A percentile compares a stretch with the other conserved stretches of the same genome.
phyloP scores from a whole-genome alignment of 1,140 invertebrate species.

The Sogatella furcifera region DNA sequence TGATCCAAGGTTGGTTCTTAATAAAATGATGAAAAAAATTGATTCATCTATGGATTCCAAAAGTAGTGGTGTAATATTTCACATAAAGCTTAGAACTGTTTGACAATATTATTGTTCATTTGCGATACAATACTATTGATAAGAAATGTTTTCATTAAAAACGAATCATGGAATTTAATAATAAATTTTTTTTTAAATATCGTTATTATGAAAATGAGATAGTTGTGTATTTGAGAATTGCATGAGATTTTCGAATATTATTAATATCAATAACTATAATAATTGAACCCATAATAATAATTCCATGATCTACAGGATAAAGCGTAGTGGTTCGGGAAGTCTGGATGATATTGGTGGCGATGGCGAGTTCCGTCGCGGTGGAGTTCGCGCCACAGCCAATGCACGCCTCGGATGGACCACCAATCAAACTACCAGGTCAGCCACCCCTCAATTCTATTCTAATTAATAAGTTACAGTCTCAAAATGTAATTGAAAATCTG shows the following conservation, averaged over 20 bases:
- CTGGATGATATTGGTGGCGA: constrained; percentile 48
- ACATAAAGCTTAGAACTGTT: no score
- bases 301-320: constrained; percentile 40
- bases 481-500: no score
- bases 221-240: not conserved
- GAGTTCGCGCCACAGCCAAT: constrained; percentile 63
- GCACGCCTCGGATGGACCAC: constrained; percentile 58
- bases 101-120: no score
- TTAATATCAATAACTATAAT: no score
- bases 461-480: no score
- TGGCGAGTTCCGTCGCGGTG: constrained; percentile 56
- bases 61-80: no score
- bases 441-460: no score
- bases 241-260: not conserved
- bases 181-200: not conserved
- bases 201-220: not conserved
- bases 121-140: no score
- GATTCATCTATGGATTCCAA: no score
- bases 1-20: no score
- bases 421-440: constrained; percentile 4
- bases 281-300: no score
- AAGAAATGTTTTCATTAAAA: not conserved
- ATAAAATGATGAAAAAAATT: no score
- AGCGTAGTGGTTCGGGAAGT: constrained; percentile 58
- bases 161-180: not conserved